phyloP scores from a whole-genome alignment of 1,140 invertebrate species.

The Pachypsylla venusta region DNA sequence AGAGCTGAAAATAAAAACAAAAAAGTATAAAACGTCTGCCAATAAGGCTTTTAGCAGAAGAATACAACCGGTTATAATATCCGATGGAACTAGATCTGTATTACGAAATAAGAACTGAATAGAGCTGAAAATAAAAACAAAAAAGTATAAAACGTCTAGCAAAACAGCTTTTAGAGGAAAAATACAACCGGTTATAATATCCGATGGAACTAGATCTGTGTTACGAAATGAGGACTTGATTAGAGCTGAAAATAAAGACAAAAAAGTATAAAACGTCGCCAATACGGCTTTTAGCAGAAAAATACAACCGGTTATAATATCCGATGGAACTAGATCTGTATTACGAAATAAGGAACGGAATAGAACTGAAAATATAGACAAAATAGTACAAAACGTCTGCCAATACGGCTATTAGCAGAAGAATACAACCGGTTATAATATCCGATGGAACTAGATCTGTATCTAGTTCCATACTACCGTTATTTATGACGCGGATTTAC shows the following conservation, averaged over 20 bases:
- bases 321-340: constrained; percentile 73
- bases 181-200: constrained; percentile 72
- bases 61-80: constrained; percentile 72
- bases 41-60: too few species aligned
- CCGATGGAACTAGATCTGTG: constrained; percentile 73
- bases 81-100: constrained; percentile 73
- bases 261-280: constrained; percentile 7
- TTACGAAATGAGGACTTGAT: constrained; percentile 60
- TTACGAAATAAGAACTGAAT: constrained; percentile 59
- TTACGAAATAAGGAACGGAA: constrained; percentile 62
- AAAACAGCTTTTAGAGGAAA: too few species aligned
- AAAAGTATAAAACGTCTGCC: neutral
- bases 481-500: too few species aligned
- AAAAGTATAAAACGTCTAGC: neutral
- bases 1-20: constrained; percentile 37
- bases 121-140: constrained; percentile 37
- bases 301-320: constrained; percentile 72
- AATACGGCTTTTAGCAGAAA: too few species aligned
- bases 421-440: constrained; percentile 66
- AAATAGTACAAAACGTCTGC: constrained; percentile 9
- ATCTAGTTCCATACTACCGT: too few species aligned
- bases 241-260: constrained; percentile 37
- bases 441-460: constrained; percentile 79
- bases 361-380: constrained; percentile 37
- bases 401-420: too few species aligned